Conservation (phyloP, 2,797 vertebrate genomes). For the Bufotes viridis region DNA sequence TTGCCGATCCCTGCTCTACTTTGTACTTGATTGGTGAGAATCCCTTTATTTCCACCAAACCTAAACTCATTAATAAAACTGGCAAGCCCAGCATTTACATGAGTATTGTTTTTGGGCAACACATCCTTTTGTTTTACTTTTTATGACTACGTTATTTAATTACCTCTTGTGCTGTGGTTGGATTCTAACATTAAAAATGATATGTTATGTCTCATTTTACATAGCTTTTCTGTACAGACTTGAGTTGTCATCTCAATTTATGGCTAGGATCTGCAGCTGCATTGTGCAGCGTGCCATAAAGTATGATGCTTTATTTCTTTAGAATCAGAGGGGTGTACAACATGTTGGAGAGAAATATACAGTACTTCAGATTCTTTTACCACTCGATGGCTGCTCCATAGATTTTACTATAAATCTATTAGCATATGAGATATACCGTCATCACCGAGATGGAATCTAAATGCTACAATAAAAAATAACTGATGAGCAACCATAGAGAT, state of each 20-base stretch:
- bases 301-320: conserved; percentile 42
- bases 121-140: neutral
- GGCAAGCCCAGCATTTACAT: neutral
- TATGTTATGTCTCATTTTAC: conserved; percentile 8
- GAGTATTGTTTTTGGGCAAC: neutral
- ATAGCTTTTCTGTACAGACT: conserved; percentile 5
- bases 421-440: conserved; percentile 53
- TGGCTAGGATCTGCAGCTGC: conserved; percentile 2
- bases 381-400: conserved; percentile 45
- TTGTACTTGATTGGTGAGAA: too few relatives aligned
- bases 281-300: conserved; percentile 44
- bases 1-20: too few relatives aligned
- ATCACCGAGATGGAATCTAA: conserved; percentile 55
- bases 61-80: neutral
- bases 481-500: conserved; percentile 56
- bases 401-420: conserved; percentile 61
- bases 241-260: conserved; percentile 17
- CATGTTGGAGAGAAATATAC: conserved; percentile 48
- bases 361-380: conserved; percentile 50
- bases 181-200: neutral
- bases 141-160: neutral
- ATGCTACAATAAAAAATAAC: conserved; percentile 59
- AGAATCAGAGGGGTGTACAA: conserved; percentile 48
- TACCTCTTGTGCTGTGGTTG: neutral
- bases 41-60: neutral